Conservation (phyloP, 2,113 vertebrate genomes). For the Carassius carassius region DNA sequence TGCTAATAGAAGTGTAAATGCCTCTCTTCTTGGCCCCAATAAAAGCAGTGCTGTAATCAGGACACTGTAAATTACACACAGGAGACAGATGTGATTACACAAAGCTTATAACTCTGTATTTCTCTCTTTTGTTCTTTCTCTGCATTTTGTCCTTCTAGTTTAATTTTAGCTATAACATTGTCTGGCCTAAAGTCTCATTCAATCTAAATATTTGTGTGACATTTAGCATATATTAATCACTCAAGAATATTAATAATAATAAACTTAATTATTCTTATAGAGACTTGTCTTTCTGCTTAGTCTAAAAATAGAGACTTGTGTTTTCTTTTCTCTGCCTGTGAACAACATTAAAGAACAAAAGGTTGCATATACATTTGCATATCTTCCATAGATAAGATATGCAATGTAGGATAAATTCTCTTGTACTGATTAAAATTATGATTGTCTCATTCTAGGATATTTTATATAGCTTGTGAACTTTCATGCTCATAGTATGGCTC, state of each 20-base stretch:
- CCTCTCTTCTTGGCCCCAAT: slow-evolving; percentile 18
- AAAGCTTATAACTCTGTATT: slow-evolving; percentile 5
- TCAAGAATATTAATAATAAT: neutral
- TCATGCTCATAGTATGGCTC: no score
- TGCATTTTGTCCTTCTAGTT: neutral
- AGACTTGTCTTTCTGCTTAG: neutral
- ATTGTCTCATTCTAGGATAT: neutral
- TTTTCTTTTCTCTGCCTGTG: neutral
- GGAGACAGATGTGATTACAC: slow-evolving; percentile 6
- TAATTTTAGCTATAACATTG: neutral
- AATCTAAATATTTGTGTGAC: neutral
- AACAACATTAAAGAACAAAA: neutral
- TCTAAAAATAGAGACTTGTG: neutral
- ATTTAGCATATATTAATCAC: neutral
- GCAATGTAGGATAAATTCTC: neutral
- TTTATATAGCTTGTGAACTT: neutral
- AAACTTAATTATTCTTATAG: neutral
- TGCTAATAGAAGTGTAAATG: neutral
- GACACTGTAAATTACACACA: slow-evolving; percentile 24
- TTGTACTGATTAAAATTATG: neutral
- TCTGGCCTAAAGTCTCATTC: neutral
- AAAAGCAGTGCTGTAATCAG: slow-evolving; percentile 5
- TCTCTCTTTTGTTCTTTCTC: neutral
- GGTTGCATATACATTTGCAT: neutral
- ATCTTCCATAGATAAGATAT: neutral